phyloP scores from a whole-genome alignment of 2,888 invertebrate species.

The Noctua pronuba region DNA sequence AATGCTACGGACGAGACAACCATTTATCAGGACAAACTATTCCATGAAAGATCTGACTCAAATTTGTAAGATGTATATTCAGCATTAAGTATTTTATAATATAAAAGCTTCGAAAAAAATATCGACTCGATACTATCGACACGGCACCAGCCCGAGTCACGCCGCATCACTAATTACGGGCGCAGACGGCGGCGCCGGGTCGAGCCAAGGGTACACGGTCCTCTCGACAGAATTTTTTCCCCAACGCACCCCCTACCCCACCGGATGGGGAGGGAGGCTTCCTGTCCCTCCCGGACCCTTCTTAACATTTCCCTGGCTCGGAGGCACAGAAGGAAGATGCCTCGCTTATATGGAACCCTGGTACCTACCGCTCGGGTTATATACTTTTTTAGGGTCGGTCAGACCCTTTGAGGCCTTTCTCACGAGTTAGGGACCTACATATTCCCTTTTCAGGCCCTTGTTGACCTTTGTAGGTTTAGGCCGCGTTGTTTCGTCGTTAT shows the following conservation, averaged over 20 bases:
- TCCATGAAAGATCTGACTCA: background rate
- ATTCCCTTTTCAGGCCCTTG: conserved; percentile 84
- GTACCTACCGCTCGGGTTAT: conserved; percentile 86
- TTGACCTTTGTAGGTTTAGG: conserved; percentile 85
- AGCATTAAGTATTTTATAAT: background rate
- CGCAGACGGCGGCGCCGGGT: conserved; percentile 87
- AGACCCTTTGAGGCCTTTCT: conserved; percentile 85
- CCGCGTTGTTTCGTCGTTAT: conserved; percentile 79
- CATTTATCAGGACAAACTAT: background rate
- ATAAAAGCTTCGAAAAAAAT: conserved; percentile 15
- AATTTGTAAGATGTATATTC: background rate
- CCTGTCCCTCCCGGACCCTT: conserved; percentile 88
- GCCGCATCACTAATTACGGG: conserved; percentile 89
- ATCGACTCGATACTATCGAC: conserved; percentile 76
- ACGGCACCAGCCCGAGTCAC: conserved; percentile 74
- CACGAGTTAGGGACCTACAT: conserved; percentile 86
- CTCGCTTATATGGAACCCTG: conserved; percentile 86
- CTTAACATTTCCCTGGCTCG: conserved; percentile 89
- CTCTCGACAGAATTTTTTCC: conserved; percentile 88
- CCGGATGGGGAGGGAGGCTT: conserved; percentile 82
- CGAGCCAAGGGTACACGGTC: conserved; percentile 88
- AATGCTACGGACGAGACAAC: background rate
- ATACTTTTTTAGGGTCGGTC: conserved; percentile 89
- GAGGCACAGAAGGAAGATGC: conserved; percentile 88
- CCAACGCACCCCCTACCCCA: conserved; percentile 81